These are phyloP conservation scores for Kryphioiulus occultus DNA, from an alignment of 2,888 invertebrate genomes.

Conservation along the genomic window DNA sequence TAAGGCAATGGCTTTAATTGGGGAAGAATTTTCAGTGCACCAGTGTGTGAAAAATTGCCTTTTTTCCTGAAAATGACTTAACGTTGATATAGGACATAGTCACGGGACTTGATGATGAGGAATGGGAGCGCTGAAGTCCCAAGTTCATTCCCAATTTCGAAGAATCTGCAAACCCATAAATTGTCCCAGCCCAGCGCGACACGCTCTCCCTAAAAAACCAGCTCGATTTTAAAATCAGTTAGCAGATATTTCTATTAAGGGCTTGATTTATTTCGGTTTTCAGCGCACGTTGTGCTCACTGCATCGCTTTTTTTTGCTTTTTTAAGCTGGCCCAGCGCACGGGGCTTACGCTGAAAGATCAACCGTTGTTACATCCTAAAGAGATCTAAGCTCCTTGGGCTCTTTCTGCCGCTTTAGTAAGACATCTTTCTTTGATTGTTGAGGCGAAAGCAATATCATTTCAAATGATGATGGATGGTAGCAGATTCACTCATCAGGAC, in stretches of 20 bases:
- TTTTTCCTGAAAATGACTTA: not conserved
- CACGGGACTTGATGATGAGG: not conserved
- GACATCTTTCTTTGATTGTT: conserved; percentile 44
- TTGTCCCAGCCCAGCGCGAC: not conserved
- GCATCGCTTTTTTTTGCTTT: not conserved
- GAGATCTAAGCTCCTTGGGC: conserved; percentile 20
- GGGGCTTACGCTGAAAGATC: conserved; percentile 21
- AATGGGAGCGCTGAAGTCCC: not conserved
- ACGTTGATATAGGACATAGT: not conserved
- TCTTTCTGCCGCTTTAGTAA: not conserved
- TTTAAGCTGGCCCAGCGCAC: not conserved
- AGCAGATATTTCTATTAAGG: conserved; percentile 12
- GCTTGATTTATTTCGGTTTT: conserved; percentile 2
- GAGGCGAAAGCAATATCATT: conserved; percentile 43
- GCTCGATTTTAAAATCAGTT: not conserved
- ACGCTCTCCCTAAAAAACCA: not conserved
- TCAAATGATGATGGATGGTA: conserved; percentile 44
- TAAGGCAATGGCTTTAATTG: not conserved
- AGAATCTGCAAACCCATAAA: not conserved
- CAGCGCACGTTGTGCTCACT: not conserved
- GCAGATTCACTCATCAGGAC: conserved; percentile 41
- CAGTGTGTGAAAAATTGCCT: not conserved
- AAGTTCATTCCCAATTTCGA: conserved; percentile 13
- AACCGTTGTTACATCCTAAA: conserved; percentile 31
- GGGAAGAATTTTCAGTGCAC: not conserved